Percentiles rank a stretch among this genome's conserved stretches.
Conservation (phyloP, 2,888 invertebrate genomes). For the Drosophila nigritarsus region DNA sequence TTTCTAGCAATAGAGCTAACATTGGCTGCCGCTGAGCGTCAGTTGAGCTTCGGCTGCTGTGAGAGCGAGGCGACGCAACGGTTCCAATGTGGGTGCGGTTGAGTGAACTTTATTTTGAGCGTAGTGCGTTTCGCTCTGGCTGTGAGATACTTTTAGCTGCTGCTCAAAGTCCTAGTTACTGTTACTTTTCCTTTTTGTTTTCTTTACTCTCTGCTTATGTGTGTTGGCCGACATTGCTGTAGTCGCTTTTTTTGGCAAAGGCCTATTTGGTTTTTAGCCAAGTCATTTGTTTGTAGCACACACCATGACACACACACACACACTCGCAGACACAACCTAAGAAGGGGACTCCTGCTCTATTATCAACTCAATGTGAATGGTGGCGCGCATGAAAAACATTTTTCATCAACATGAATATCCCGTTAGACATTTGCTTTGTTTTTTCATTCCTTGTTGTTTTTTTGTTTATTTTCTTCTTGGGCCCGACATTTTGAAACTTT, state of each 20-base stretch:
- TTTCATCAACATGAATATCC: constrained; percentile 78
- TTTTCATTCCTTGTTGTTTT: constrained; percentile 27
- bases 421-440: constrained; percentile 71
- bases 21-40: constrained; percentile 51
- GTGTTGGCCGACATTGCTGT: constrained; percentile 20
- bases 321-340: constrained; percentile 26
- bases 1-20: constrained; percentile 64
- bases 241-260: constrained; percentile 24
- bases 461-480: constrained; percentile 18
- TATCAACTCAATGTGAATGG: constrained; percentile 66
- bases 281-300: constrained; percentile 69
- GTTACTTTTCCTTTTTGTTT: constrained; percentile 9
- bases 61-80: constrained; percentile 23
- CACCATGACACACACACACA: constrained; percentile 31
- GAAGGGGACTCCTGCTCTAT: constrained; percentile 18
- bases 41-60: constrained; percentile 27
- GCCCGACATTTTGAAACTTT: constrained; percentile 60
- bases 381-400: constrained; percentile 73
- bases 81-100: constrained; percentile 68
- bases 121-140: constrained; percentile 24
- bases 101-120: constrained; percentile 57
- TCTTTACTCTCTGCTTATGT: constrained; percentile 3
- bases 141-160: constrained; percentile 28
- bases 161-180: constrained; percentile 13
- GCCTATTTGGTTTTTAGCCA: constrained; percentile 57